Evolutionary conservation across 2,113 vertebrate species (phyloP).

Genomic region (Prunella fulvescens): DNA sequence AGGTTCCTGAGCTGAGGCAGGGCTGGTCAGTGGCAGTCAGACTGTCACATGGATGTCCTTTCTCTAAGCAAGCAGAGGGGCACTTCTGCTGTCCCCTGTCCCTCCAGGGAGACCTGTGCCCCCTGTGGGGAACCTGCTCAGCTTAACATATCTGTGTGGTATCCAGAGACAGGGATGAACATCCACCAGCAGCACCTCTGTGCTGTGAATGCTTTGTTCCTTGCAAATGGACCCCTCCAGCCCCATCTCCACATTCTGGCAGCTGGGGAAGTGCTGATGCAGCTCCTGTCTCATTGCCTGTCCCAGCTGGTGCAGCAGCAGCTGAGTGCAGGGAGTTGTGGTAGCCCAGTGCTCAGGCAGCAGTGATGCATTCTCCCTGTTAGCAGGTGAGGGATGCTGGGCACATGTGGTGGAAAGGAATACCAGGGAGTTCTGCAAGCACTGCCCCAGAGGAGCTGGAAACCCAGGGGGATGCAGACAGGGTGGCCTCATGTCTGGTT

Average conservation of each 20-base stretch:
- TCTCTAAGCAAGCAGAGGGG: not conserved
- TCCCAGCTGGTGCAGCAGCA: not conserved
- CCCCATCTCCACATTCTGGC: not conserved
- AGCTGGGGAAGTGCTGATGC: not conserved
- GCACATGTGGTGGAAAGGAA: not conserved
- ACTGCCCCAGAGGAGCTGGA: not conserved
- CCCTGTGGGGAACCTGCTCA: rapidly evolving
- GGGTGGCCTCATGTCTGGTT: not conserved
- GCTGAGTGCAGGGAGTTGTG: not conserved
- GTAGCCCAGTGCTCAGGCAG: not conserved
- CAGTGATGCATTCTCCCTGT: not conserved
- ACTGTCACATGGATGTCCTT: not conserved
- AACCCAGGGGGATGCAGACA: not conserved
- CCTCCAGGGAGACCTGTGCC: not conserved
- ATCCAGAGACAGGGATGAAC: not conserved
- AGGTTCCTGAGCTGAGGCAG: not conserved
- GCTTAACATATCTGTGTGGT: not conserved
- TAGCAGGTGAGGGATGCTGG: not conserved
- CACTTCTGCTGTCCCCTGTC: not conserved
- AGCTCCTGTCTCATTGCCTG: not conserved
- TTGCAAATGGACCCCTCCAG: not conserved
- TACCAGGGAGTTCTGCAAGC: not conserved
- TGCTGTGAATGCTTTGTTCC: not conserved
- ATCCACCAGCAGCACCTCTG: not conserved
- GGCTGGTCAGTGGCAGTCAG: not conserved